Evolutionary conservation across 2,888 invertebrate species (phyloP).

Genomic region (Limenitis camilla): DNA sequence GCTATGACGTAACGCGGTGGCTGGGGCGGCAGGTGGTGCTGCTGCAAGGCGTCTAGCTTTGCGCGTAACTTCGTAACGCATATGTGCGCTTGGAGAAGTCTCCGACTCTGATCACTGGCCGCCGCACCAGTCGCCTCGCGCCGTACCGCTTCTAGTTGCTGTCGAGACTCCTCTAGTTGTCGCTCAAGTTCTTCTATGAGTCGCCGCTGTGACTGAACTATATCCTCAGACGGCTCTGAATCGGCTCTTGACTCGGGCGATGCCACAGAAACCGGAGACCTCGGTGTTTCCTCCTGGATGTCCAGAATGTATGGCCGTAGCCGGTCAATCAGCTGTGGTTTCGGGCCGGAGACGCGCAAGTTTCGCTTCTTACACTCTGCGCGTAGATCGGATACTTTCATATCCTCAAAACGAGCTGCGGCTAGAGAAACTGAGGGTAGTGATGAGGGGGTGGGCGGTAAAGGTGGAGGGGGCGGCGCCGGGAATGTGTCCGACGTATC

Average conservation of each 20-base stretch:
- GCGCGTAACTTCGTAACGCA: slow-evolving; percentile 72
- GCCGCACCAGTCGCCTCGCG: slow-evolving; percentile 73
- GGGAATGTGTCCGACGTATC: slow-evolving; percentile 54
- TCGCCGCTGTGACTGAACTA: slow-evolving; percentile 85
- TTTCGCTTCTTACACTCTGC: slow-evolving; percentile 94
- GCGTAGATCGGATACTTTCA: slow-evolving; percentile 96
- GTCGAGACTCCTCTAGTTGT: slow-evolving; percentile 84
- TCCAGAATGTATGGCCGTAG: slow-evolving; percentile 81
- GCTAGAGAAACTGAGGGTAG: slow-evolving; percentile 55
- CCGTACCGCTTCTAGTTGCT: slow-evolving; percentile 81
- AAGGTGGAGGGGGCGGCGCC: slow-evolving; percentile 49
- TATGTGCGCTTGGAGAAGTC: slow-evolving; percentile 78
- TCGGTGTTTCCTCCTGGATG: slow-evolving; percentile 64
- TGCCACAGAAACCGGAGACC: slow-evolving; percentile 56
- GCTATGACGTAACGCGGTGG: slow-evolving; percentile 56
- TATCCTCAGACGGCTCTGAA: slow-evolving; percentile 76
- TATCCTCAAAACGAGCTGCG: slow-evolving; percentile 88
- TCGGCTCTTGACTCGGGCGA: slow-evolving; percentile 51
- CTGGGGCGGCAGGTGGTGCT: slow-evolving; percentile 51
- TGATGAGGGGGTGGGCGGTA: slow-evolving; percentile 70
- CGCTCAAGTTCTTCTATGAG: slow-evolving; percentile 92
- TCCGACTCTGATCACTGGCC: slow-evolving; percentile 61
- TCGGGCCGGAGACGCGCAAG: slow-evolving; percentile 96
- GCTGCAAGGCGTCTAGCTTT: slow-evolving; percentile 78
- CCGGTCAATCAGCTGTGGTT: slow-evolving; percentile 94